Evolutionary conservation across 2,888 invertebrate species (phyloP).

Genomic region (Brenthis ino): DNA sequence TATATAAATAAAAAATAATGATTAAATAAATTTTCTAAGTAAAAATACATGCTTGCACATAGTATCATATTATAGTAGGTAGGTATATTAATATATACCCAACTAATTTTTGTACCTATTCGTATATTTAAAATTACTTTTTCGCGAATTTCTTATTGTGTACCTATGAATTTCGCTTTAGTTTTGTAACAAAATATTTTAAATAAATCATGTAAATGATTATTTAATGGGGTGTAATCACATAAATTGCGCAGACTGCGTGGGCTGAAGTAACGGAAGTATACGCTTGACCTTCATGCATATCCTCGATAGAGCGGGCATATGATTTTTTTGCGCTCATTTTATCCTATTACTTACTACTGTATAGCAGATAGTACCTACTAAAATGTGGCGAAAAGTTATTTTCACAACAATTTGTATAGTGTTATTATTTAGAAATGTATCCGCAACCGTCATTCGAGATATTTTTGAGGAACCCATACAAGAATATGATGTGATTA

Average conservation of each 20-base stretch:
- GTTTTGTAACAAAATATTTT: too few relatives aligned
- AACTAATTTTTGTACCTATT: too few relatives aligned
- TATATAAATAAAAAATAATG: too few relatives aligned
- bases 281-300: conserved; percentile 33
- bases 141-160: too few relatives aligned
- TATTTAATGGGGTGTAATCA: conserved; percentile 17
- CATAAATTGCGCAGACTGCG: conserved; percentile 13
- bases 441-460: conserved; percentile 31
- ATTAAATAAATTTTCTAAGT: too few relatives aligned
- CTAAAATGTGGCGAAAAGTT: conserved; percentile 37
- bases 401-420: conserved; percentile 17
- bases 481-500: conserved; percentile 44
- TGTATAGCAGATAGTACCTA: conserved; percentile 1
- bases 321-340: conserved; percentile 31
- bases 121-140: too few relatives aligned
- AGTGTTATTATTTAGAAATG: conserved; percentile 14
- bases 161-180: too few relatives aligned
- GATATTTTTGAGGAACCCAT: conserved; percentile 33
- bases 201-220: conserved; percentile 1
- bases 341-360: conserved; percentile 22
- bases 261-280: conserved; percentile 41
- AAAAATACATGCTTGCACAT: too few relatives aligned
- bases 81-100: too few relatives aligned
- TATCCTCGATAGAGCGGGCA: conserved; percentile 23
- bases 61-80: too few relatives aligned